Conservation (phyloP, 2,888 invertebrate genomes). For the Nowickia ferox region DNA sequence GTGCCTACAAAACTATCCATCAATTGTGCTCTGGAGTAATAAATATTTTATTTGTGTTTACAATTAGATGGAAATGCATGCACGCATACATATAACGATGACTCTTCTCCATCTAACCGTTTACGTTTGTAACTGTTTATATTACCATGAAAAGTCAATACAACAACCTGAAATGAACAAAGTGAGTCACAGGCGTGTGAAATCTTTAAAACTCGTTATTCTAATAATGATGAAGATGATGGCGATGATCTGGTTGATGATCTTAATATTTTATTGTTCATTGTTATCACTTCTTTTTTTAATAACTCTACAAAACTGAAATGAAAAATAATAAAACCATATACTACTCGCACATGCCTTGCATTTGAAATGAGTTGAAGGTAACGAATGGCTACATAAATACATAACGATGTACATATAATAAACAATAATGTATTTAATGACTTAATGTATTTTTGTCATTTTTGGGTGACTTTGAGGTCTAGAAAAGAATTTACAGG, state of each 20-base stretch:
- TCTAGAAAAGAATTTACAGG: slow-evolving; percentile 15
- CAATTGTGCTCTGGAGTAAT: slow-evolving; percentile 20
- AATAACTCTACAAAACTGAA: slow-evolving; percentile 30
- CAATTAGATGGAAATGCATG: slow-evolving; percentile 56
- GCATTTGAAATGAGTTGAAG: slow-evolving; percentile 64
- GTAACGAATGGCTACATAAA: neutral
- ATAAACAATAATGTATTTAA: slow-evolving; percentile 33
- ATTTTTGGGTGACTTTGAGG: slow-evolving; percentile 1
- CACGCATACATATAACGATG: neutral
- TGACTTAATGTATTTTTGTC: slow-evolving; percentile 10
- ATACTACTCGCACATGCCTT: slow-evolving; percentile 44
- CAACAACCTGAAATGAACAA: neutral
- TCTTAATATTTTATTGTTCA: slow-evolving; percentile 54
- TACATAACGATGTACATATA: slow-evolving; percentile 6
- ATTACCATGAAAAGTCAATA: slow-evolving; percentile 38
- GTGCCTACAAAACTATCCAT: neutral
- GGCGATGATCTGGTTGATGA: slow-evolving; percentile 59
- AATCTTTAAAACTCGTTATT: slow-evolving; percentile 51
- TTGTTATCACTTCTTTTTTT: slow-evolving; percentile 51
- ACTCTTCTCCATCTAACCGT: neutral
- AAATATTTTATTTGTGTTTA: slow-evolving; percentile 68
- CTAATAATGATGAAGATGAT: slow-evolving; percentile 26
- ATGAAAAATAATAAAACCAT: slow-evolving; percentile 27
- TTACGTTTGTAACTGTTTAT: slow-evolving; percentile 57
- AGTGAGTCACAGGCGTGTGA: slow-evolving; percentile 70